Base-by-base conservation (phyloP, 2,113 vertebrate genomes). In the Vulpes lagopus region DNA sequence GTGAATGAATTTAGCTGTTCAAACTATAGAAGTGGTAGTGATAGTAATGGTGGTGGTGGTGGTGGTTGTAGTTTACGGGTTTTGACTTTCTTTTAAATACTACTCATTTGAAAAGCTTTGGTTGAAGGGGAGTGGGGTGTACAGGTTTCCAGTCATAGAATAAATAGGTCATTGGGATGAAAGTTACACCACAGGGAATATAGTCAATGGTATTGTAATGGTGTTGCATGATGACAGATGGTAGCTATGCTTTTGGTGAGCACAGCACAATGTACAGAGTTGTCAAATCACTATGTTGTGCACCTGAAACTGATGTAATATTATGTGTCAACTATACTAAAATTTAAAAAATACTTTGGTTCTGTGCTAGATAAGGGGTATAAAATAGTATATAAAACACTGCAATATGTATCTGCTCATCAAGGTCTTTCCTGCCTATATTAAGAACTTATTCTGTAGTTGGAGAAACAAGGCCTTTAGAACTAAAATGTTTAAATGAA, bases 391-490 rank as follows among this genome's bases (percentile, higher is more conserved):
- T 55, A 59, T 59, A 9, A 65, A 38, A 49, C 8, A 81, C 25
- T 22, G 57, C 55, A 11, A 20, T 69, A 59, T 53, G 67, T 90
- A 10, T 69, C 38, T 88, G 12, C 32, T 11, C 38, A 95, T 51
- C 15, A 86, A 69, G 32, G 85, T 30, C 12, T 62, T 71, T 78
- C 69, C 81, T 88, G 22, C 57, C 51, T 73, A 57, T 35, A 57
- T 35, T 0, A 83, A 74, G 14, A 35, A 79, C 20, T 55, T 92
- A 19, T 5, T 86, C 23, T 86, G 25, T 88, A 43, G 51, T 53
- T 88, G 53, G 82, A 73, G 76, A 97, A 89, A 38, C 22, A 93
- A 67, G 67, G 25, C 60, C 89, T 84, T 87, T 87, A 87, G 78
- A 82, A 51, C 1, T 64, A 69, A 92, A 95, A 53, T 86, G 19